These are phyloP conservation scores for Acanthopagrus latus DNA, from an alignment of 2,797 vertebrate genomes.

Conservation along the genomic window DNA sequence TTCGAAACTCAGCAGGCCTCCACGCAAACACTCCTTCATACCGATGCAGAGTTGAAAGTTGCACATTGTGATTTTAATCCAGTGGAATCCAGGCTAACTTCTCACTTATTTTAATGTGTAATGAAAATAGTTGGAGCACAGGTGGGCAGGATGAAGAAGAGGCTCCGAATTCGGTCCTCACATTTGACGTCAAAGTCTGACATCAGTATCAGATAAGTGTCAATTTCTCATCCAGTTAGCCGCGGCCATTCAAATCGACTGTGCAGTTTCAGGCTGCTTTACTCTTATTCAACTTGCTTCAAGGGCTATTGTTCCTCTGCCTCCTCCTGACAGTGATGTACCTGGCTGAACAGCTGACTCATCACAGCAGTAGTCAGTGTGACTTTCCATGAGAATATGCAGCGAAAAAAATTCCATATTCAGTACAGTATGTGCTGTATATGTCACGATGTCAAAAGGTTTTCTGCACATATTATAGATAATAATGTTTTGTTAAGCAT, in stretches of 20 bases:
- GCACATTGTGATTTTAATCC: neutral
- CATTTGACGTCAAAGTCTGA: slow-evolving; percentile 35
- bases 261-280: slow-evolving; percentile 26
- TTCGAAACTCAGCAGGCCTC: slow-evolving; percentile 9
- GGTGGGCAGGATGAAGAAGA: slow-evolving; percentile 13
- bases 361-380: slow-evolving; percentile 3
- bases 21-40: neutral
- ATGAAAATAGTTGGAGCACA: neutral
- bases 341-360: slow-evolving; percentile 46
- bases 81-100: neutral
- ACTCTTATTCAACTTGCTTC: slow-evolving; percentile 46
- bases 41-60: slow-evolving; percentile 4
- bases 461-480: slow-evolving; percentile 1
- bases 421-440: neutral
- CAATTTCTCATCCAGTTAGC: slow-evolving; percentile 34
- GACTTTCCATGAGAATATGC: neutral
- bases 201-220: slow-evolving; percentile 30
- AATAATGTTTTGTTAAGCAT: slow-evolving; percentile 15
- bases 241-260: slow-evolving; percentile 22
- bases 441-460: neutral
- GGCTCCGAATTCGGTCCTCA: neutral
- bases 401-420: neutral
- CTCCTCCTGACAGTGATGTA: slow-evolving; percentile 44
- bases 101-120: neutral
- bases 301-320: slow-evolving; percentile 54